phyloP scores from a whole-genome alignment of 2,888 invertebrate species.

The Litoditis marina region DNA sequence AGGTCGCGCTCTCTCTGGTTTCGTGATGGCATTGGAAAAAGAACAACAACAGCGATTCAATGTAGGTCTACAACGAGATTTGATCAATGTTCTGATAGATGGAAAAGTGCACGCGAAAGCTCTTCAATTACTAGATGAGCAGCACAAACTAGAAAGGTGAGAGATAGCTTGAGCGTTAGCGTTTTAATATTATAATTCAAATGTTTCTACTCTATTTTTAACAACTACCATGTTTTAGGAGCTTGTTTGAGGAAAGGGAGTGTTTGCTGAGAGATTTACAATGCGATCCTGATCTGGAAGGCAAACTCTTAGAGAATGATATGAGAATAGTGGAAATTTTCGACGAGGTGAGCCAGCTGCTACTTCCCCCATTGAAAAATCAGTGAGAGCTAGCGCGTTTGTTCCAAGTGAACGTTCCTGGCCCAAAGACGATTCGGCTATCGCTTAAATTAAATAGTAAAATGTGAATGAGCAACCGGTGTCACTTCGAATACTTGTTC shows the following conservation, averaged over 20 bases:
- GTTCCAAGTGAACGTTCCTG: too few species aligned
- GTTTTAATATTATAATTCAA: neutral
- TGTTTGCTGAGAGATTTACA: slow-evolving; percentile 10
- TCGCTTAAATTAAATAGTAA: too few species aligned
- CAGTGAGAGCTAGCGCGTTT: too few species aligned
- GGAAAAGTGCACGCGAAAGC: slow-evolving; percentile 5
- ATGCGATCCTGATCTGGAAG: slow-evolving; percentile 18
- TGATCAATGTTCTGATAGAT: slow-evolving; percentile 13
- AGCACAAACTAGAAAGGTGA: slow-evolving; percentile 23
- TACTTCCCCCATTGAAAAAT: neutral
- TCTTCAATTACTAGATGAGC: slow-evolving; percentile 14
- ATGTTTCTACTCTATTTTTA: too few species aligned
- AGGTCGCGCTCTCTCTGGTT: slow-evolving; percentile 5
- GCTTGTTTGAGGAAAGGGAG: slow-evolving; percentile 12
- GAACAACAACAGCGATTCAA: slow-evolving; percentile 19
- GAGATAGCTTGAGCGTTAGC: neutral
- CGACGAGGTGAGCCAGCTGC: slow-evolving; percentile 3
- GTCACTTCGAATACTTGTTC: too few species aligned
- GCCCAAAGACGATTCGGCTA: too few species aligned
- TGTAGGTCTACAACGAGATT: slow-evolving; percentile 18
- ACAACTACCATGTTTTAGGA: too few species aligned
- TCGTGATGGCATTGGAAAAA: slow-evolving; percentile 12
- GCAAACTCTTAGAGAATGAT: slow-evolving; percentile 18
- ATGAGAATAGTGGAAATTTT: slow-evolving; percentile 3
- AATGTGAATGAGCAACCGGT: too few species aligned